Percentiles rank a stretch among this genome's conserved stretches.
Evolutionary conservation across 2,113 vertebrate genomes (phyloP).

Genomic region (Romanogobio albipinnatus): DNA sequence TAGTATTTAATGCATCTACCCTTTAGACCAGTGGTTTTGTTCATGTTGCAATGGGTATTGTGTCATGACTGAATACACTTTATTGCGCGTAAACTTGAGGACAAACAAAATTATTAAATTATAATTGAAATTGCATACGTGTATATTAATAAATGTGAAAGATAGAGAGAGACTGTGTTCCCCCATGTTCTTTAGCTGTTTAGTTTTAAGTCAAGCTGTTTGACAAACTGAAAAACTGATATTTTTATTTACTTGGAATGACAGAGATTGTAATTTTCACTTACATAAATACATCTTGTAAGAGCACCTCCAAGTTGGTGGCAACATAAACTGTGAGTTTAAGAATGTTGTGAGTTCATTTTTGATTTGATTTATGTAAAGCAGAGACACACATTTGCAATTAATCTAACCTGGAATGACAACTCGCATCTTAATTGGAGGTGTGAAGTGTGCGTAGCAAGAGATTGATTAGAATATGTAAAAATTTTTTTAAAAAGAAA

Average conservation of each 20-base stretch:
- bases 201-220: neutral
- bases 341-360: conserved; percentile 11
- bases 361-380: conserved; percentile 21
- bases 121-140: too few species aligned
- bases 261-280: conserved; percentile 20
- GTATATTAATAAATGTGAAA: too few species aligned
- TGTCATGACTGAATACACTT: too few species aligned
- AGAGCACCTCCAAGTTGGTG: conserved; percentile 2
- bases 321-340: conserved; percentile 37
- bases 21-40: neutral
- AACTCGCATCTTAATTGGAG: conserved; percentile 9
- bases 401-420: neutral
- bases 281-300: conserved; percentile 30
- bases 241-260: neutral
- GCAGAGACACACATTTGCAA: conserved; percentile 3
- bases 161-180: neutral
- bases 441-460: conserved; percentile 13
- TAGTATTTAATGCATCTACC: neutral
- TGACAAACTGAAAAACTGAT: conserved; percentile 25
- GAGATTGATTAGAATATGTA: conserved; percentile 7
- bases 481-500: conserved; percentile 8
- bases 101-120: too few species aligned
- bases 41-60: neutral
- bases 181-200: neutral
- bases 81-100: too few species aligned